phyloP scores from a whole-genome alignment of 2,888 invertebrate genomes.

The Ennomos quercinarius region DNA sequence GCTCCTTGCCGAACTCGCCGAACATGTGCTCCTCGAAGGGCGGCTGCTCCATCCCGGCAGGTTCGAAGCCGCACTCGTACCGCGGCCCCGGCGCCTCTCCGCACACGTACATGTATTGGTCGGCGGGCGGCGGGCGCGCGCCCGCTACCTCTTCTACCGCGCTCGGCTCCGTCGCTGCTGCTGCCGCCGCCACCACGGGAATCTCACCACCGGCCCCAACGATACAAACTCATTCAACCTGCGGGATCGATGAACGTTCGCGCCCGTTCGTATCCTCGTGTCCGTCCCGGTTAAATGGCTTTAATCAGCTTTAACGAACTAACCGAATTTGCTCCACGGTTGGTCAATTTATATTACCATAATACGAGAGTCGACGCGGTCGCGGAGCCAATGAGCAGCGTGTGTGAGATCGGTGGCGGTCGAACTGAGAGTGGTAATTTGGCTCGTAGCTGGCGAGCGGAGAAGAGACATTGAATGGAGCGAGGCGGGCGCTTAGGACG shows the following conservation, averaged over 20 bases:
- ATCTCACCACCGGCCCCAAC: conserved; percentile 57
- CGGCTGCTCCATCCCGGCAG: conserved; percentile 87
- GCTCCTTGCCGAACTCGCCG: conserved; percentile 88
- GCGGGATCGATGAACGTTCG: conserved; percentile 79
- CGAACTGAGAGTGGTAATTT: conserved; percentile 56
- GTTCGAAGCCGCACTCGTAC: conserved; percentile 78
- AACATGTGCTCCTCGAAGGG: conserved; percentile 93
- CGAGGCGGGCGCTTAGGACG: conserved; percentile 65
- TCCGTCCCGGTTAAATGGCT: conserved; percentile 84
- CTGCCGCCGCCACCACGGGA: conserved; percentile 51
- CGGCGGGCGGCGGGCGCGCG: conserved; percentile 77
- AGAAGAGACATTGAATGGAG: conserved; percentile 59
- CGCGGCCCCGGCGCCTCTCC: conserved; percentile 66
- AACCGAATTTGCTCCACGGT: conserved; percentile 84
- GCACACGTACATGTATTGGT: conserved; percentile 82
- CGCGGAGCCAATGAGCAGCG: conserved; percentile 70
- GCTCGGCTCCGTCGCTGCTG: conserved; percentile 76
- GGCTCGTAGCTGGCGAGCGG: conserved; percentile 55
- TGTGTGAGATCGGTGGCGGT: conserved; percentile 50
- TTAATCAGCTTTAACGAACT: conserved; percentile 86
- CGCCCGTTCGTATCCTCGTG: conserved; percentile 80
- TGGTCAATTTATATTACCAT: conserved; percentile 86
- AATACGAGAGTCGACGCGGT: conserved; percentile 64
- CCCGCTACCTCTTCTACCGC: conserved; percentile 81
- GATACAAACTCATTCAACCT: conserved; percentile 76